Conservation (phyloP, 1,140 invertebrate genomes). For the Penaeus japonicus region DNA sequence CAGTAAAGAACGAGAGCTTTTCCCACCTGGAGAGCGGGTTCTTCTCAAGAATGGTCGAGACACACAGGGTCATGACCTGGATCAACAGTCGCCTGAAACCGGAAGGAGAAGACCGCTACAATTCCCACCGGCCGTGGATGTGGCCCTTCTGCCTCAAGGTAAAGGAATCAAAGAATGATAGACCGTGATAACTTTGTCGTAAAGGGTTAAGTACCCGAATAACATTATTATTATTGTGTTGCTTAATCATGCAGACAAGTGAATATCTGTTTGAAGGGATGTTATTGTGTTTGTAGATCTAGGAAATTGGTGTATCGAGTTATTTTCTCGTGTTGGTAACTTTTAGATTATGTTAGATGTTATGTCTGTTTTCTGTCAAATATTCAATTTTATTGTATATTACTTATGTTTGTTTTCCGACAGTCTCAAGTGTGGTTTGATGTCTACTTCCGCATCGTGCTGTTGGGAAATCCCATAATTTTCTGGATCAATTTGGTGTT, state of each 20-base stretch:
- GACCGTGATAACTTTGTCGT: neutral
- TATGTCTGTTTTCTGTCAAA: too few relatives aligned
- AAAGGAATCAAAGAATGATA: conserved; percentile 25
- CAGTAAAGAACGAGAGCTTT: conserved; percentile 64
- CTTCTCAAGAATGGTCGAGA: conserved; percentile 45
- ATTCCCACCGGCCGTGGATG: conserved; percentile 67
- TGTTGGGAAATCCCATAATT: conserved; percentile 68
- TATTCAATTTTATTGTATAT: too few relatives aligned
- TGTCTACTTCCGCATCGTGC: conserved; percentile 65
- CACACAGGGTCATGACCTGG: conserved; percentile 60
- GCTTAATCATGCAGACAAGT: too few relatives aligned
- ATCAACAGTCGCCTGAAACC: conserved; percentile 68
- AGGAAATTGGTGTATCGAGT: too few relatives aligned
- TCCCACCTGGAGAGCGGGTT: conserved; percentile 32
- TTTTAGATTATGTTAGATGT: too few relatives aligned
- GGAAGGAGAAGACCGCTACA: conserved; percentile 65
- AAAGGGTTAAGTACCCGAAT: too few relatives aligned
- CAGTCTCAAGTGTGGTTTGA: conserved; percentile 68
- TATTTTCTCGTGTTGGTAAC: too few relatives aligned
- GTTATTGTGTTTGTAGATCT: too few relatives aligned
- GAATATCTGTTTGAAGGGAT: too few relatives aligned
- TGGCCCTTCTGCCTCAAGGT: conserved; percentile 68
- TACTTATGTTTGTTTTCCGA: conserved; percentile 4
- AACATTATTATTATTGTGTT: too few relatives aligned
- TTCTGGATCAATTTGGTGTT: conserved; percentile 66